Conservation (phyloP, 2,888 invertebrate genomes). For the Lycia hirtaria region DNA sequence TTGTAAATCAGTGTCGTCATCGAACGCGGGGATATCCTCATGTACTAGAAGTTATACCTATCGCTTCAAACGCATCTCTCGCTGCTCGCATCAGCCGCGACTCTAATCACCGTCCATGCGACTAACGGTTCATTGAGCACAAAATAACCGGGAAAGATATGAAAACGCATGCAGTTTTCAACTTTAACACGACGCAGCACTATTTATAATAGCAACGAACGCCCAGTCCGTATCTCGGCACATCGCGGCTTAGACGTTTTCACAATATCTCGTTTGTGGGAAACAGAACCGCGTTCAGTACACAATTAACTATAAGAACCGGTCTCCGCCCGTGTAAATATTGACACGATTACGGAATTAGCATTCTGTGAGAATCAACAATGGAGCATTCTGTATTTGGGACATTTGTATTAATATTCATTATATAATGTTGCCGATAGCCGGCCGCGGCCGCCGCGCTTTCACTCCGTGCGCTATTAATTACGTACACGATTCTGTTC, state of each 20-base stretch:
- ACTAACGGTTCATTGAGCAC: conserved; percentile 58
- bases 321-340: conserved; percentile 49
- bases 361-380: conserved; percentile 55
- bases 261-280: conserved; percentile 53
- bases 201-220: conserved; percentile 44
- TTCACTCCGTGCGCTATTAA: conserved; percentile 80
- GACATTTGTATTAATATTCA: conserved; percentile 80
- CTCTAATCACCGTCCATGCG: conserved; percentile 53
- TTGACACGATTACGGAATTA: conserved; percentile 48
- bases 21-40: conserved; percentile 16
- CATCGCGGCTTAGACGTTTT: conserved; percentile 44
- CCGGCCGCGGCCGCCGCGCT: conserved; percentile 65
- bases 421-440: conserved; percentile 78
- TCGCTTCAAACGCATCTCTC: conserved; percentile 25
- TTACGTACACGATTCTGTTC: conserved; percentile 78
- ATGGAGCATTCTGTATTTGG: conserved; percentile 66
- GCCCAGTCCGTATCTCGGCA: conserved; percentile 43
- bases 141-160: conserved; percentile 50
- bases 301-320: conserved; percentile 50
- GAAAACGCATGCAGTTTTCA: conserved; percentile 42
- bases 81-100: conserved; percentile 26
- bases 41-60: conserved; percentile 27
- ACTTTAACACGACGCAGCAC: conserved; percentile 41
- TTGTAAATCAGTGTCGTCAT: conserved; percentile 13
- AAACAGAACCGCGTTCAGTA: conserved; percentile 47